Base-by-base conservation (phyloP, 2,888 invertebrate genomes). In the Hyposoter dolosus region DNA sequence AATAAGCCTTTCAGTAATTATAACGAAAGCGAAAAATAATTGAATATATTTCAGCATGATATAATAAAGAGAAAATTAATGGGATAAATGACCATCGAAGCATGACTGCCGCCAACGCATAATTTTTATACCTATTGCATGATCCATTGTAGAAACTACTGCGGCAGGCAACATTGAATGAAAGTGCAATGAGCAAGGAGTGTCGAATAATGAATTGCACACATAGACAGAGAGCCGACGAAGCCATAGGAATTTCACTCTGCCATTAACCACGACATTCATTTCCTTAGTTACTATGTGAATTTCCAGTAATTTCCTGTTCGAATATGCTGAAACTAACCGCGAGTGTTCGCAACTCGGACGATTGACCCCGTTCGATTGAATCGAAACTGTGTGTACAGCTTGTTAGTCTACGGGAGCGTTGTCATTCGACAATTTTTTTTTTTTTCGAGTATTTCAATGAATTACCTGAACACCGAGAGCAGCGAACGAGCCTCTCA, bases 251-350 rank as follows among this genome's bases (percentile, higher is more conserved):
- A 66, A 63, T 69, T 85, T 82, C 66, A 45, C 72, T 68, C 66
- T 50, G 74, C 82, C 82, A 74, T 82, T 72, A 85, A 82, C 63
- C 74, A 50, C 72, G 23, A 72, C 40, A 47, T 75, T 85, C 72
- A 78, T 85, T 85, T 85, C 82, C 84, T 85, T 78, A 72, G 74
- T 78, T 85, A 82, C 77, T 78, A n/a, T n/a, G 74, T 77, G 72
- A 85, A 85, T 82, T 82, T 82, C 63, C 74, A 40, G 74, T 82
- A 82, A 85, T 82, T 82, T 85, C 84, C 84, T 66, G 82, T 74
- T 82, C 74, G 60, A 77, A 85, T 68, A 32, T 50, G 19, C 40
- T 23, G n/a, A 5, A 23, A 63, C 50, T 19, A 40, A 28, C 75
- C 28, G 28, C 72, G 77, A 68, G 47, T 47, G 74, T 28, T 56